These are phyloP conservation scores for Altica lythri DNA, from an alignment of 2,888 invertebrate species.

Conservation along the genomic window DNA sequence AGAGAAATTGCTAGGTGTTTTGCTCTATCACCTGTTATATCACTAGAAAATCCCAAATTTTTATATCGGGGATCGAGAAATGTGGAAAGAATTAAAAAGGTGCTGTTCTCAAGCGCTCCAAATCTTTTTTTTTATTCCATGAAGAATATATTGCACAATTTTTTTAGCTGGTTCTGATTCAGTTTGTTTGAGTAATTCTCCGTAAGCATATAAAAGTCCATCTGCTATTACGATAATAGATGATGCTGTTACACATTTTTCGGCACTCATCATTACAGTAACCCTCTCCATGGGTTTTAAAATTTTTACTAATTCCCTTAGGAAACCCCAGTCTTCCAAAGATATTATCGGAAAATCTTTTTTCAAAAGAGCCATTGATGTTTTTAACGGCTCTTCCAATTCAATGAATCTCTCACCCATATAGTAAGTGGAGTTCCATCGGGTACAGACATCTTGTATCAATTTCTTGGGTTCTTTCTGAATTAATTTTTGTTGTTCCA, in stretches of 20 bases:
- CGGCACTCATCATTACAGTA: too few relatives aligned
- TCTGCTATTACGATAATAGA: constrained; percentile 23
- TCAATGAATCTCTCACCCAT: constrained; percentile 37
- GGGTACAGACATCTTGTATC: constrained; percentile 29
- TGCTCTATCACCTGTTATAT: constrained; percentile 3
- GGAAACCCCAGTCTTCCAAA: constrained; percentile 34
- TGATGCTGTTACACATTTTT: constrained; percentile 34
- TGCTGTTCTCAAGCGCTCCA: constrained; percentile 32
- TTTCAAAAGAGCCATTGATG: constrained; percentile 33
- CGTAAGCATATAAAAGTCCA: constrained; percentile 20
- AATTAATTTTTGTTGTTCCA: constrained; percentile 40
- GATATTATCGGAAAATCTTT: constrained; percentile 28
- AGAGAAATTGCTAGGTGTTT: constrained; percentile 14
- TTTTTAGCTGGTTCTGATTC: background rate
- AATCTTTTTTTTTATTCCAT: constrained; percentile 25
- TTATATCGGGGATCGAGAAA: constrained; percentile 39
- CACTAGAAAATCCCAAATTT: constrained; percentile 32
- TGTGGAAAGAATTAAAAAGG: constrained; percentile 29
- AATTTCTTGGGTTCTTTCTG: constrained; percentile 21
- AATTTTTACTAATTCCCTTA: constrained; percentile 30
- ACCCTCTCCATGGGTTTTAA: constrained; percentile 37
- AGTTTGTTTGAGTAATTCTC: constrained; percentile 16
- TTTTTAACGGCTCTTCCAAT: constrained; percentile 32
- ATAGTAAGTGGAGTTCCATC: constrained; percentile 33
- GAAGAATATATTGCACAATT: constrained; percentile 15